Evolutionary conservation across 2,888 invertebrate species (phyloP).

Genomic region (Stratiomys singularior): DNA sequence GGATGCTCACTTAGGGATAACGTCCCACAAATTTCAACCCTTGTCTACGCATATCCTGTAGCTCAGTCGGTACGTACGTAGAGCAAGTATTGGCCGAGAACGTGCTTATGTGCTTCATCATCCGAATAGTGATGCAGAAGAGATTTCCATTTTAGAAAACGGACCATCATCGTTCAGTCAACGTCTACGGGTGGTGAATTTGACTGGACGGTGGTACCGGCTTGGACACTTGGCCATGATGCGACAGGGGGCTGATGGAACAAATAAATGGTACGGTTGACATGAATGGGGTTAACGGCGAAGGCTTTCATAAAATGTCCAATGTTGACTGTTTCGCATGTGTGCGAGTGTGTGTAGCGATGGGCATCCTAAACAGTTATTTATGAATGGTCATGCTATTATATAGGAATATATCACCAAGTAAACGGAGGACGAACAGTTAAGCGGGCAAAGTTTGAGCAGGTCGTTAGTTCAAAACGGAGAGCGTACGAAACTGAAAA

Average conservation of each 20-base stretch:
- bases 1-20: constrained; percentile 52
- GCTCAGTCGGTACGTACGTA: not conserved
- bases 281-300: constrained; percentile 2
- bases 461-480: constrained; percentile 46
- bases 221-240: not conserved
- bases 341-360: constrained; percentile 13
- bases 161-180: constrained; percentile 44
- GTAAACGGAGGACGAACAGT: constrained; percentile 40
- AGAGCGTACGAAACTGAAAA: constrained; percentile 46
- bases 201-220: constrained; percentile 16
- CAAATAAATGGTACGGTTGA: not conserved
- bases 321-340: not conserved
- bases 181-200: constrained; percentile 29
- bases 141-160: constrained; percentile 51
- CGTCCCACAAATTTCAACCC: constrained; percentile 48
- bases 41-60: constrained; percentile 30
- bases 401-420: constrained; percentile 44
- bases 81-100: not conserved
- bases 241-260: not conserved
- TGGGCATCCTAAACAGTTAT: constrained; percentile 50
- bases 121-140: constrained; percentile 43
- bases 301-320: constrained; percentile 39
- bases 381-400: constrained; percentile 49
- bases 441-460: constrained; percentile 25
- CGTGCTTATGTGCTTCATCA: constrained; percentile 38